Conservation (phyloP, 1,140 invertebrate species). For the Drosophila arawakana region DNA sequence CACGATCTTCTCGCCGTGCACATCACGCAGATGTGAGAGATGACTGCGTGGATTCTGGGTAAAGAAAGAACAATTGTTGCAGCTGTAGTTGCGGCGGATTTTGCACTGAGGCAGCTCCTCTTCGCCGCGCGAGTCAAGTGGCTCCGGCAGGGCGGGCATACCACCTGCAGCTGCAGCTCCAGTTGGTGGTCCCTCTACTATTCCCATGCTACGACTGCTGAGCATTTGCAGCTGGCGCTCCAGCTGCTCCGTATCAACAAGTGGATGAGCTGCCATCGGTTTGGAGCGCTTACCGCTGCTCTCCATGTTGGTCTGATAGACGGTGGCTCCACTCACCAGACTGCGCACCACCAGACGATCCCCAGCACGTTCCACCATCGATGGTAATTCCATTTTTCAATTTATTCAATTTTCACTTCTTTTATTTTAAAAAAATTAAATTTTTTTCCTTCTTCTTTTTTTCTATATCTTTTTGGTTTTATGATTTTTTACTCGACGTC, state of each 20-base stretch:
- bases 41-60: constrained; percentile 93
- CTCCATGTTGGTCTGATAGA: constrained; percentile 38
- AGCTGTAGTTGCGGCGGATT: constrained; percentile 91
- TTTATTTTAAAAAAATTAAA: background rate
- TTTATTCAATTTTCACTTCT: background rate
- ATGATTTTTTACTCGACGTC: constrained; percentile 17
- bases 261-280: background rate
- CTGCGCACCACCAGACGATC: constrained; percentile 86
- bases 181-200: too few species aligned
- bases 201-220: background rate
- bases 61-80: constrained; percentile 89
- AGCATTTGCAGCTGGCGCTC: constrained; percentile 52
- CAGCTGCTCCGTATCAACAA: constrained; percentile 12
- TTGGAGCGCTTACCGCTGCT: background rate
- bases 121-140: constrained; percentile 48
- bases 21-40: constrained; percentile 91
- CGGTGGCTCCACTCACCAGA: constrained; percentile 85
- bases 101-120: constrained; percentile 90
- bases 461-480: background rate
- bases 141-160: too few species aligned
- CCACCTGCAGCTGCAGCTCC: too few species aligned
- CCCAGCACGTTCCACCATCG: constrained; percentile 87
- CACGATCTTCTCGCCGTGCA: constrained; percentile 90
- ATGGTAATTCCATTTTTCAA: constrained; percentile 86
- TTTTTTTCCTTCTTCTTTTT: constrained; percentile 2